Evolutionary conservation across 2,797 vertebrate species (phyloP).

Genomic region (Nasua narica): DNA sequence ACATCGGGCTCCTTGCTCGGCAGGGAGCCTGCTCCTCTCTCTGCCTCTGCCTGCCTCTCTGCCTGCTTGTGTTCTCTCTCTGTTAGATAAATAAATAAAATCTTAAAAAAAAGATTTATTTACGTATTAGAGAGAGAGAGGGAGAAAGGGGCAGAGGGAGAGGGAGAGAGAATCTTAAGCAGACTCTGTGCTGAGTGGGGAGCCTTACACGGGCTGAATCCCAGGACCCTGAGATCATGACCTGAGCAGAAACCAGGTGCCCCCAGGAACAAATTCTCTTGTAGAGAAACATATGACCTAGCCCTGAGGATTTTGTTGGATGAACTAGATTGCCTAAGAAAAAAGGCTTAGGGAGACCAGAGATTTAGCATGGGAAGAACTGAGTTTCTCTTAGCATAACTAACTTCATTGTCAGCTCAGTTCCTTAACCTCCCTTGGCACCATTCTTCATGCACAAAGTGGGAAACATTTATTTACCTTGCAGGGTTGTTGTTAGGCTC

Average conservation of each 20-base stretch:
- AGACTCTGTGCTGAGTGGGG: not conserved
- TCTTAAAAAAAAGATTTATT: not conserved
- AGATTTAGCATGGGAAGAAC: not conserved
- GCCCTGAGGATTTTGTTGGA: not conserved
- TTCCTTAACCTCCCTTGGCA: not conserved
- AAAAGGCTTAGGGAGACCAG: not conserved
- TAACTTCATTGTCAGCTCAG: not conserved
- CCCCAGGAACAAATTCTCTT: not conserved
- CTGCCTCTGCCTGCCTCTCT: no score
- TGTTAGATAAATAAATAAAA: no score
- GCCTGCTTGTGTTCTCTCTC: no score
- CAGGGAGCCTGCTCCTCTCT: no score
- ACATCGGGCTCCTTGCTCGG: no score
- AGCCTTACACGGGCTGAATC: not conserved
- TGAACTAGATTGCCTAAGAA: not conserved
- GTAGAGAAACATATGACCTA: not conserved
- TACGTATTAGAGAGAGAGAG: not conserved
- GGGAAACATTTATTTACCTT: not conserved
- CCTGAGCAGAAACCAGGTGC: not conserved
- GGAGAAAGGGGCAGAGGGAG: not conserved
- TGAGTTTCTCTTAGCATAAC: not conserved
- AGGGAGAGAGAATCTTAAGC: not conserved
- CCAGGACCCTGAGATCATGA: not conserved
- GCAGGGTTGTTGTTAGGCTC: not conserved
- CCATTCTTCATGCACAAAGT: not conserved